Evolutionary conservation across 2,113 vertebrate genomes (phyloP).

Genomic region (Hipposideros armiger): DNA sequence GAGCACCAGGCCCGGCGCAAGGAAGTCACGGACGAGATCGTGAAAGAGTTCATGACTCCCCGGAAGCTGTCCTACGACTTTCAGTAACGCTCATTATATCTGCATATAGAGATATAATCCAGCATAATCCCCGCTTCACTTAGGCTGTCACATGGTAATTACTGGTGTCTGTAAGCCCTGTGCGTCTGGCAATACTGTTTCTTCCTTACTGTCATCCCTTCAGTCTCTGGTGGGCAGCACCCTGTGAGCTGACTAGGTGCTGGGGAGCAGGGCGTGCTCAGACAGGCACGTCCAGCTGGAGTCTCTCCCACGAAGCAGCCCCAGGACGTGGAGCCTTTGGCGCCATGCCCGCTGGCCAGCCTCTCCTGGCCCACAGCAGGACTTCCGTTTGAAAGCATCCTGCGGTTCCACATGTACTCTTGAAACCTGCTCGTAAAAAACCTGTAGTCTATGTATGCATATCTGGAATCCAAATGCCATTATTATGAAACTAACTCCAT

Average conservation of each 20-base stretch:
- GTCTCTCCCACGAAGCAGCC: constrained; percentile 1
- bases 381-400: neutral
- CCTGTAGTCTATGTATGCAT: fast-evolving
- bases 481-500: neutral
- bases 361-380: neutral
- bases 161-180: neutral
- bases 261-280: fast-evolving
- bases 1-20: constrained; percentile 96
- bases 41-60: constrained; percentile 96
- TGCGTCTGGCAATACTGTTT: neutral
- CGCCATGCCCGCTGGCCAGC: neutral
- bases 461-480: neutral
- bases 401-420: neutral
- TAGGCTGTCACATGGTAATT: constrained; percentile 58
- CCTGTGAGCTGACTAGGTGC: neutral
- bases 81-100: constrained; percentile 77
- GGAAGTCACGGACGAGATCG: constrained; percentile 92
- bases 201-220: neutral
- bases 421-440: no score
- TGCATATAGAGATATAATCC: neutral
- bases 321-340: neutral
- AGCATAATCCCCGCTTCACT: fast-evolving
- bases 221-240: neutral
- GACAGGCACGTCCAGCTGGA: neutral
- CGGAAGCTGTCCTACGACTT: constrained; percentile 92